These are phyloP conservation scores for Bathynomus jamesi DNA, from an alignment of 1,140 invertebrate species.

Conservation along the genomic window DNA sequence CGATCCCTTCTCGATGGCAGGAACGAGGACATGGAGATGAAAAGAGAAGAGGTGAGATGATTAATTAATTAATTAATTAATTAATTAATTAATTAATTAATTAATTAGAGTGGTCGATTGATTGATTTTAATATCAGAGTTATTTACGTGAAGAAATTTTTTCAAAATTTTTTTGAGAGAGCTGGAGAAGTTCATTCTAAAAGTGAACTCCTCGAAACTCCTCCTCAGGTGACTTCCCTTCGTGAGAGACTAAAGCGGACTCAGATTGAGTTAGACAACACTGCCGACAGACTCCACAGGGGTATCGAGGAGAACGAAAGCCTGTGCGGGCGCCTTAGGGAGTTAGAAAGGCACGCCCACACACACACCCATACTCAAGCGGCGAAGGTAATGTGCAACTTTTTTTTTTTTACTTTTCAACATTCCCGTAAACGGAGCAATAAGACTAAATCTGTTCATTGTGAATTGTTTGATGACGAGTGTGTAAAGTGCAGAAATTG, in stretches of 20 bases:
- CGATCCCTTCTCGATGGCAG: slow-evolving; percentile 37
- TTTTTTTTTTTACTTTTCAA: too few relatives aligned
- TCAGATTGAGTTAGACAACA: neutral
- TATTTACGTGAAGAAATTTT: neutral
- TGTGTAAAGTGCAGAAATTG: too few relatives aligned
- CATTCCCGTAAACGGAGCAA: too few relatives aligned
- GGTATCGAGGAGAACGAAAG: slow-evolving; percentile 69
- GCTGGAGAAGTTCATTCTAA: neutral
- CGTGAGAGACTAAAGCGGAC: neutral
- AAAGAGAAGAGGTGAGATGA: slow-evolving; percentile 44
- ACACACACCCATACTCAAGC: neutral
- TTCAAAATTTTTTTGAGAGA: neutral
- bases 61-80: too few relatives aligned
- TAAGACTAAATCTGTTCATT: too few relatives aligned
- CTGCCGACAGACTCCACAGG: slow-evolving; percentile 36
- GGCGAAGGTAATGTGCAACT: neutral
- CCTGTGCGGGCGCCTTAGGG: slow-evolving; percentile 58
- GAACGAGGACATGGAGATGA: slow-evolving; percentile 43
- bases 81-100: neutral
- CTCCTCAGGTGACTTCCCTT: neutral
- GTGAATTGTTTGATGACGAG: too few relatives aligned
- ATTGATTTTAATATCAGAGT: neutral
- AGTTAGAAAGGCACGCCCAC: slow-evolving; percentile 53
- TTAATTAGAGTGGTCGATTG: neutral
- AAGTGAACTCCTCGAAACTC: neutral